Evolutionary conservation across 37 sponge, comb jelly and placozoan genomes (phyloP).

Genomic region (Cladorhizidae sp.): DNA sequence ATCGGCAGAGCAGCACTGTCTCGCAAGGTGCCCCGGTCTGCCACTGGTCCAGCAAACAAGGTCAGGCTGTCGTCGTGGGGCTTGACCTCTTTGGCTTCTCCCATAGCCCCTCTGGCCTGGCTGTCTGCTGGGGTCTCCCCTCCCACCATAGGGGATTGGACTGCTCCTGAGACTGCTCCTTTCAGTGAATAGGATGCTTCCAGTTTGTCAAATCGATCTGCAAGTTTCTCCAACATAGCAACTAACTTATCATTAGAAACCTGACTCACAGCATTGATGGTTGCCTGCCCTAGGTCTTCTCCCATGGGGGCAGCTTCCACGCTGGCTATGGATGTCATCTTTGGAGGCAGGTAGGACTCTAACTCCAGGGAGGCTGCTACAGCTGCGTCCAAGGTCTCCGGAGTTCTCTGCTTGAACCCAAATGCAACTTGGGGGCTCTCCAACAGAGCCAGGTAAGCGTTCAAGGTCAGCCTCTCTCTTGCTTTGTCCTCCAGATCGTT

Average conservation of each 20-base stretch:
- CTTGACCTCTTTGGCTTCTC: not conserved
- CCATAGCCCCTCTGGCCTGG: not conserved
- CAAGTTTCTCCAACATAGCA: conserved; percentile 21
- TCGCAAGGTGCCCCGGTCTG: too few relatives aligned
- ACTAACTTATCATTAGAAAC: too few relatives aligned
- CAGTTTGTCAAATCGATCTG: conserved; percentile 16
- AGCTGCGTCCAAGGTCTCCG: conserved; percentile 36
- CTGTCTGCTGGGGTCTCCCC: too few relatives aligned
- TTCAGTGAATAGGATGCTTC: not conserved
- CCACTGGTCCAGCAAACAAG: conserved; percentile 35
- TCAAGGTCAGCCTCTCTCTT: conserved; percentile 32
- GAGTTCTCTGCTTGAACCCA: conserved; percentile 37
- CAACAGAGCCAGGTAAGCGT: conserved; percentile 15
- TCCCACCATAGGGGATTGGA: not conserved
- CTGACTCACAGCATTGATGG: too few relatives aligned
- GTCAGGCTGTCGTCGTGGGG: not conserved
- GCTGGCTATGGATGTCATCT: too few relatives aligned
- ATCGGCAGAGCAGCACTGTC: too few relatives aligned
- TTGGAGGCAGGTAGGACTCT: too few relatives aligned
- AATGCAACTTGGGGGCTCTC: conserved; percentile 38
- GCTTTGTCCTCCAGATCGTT: conserved; percentile 31
- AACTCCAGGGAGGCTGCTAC: conserved; percentile 53
- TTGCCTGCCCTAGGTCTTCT: too few relatives aligned
- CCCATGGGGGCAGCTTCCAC: too few relatives aligned
- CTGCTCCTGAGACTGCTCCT: not conserved